Evolutionary conservation across 2,888 invertebrate genomes (phyloP), one percentile per base, ranked within the genome.

Genomic region (Plagiodera versicolora): DNA sequence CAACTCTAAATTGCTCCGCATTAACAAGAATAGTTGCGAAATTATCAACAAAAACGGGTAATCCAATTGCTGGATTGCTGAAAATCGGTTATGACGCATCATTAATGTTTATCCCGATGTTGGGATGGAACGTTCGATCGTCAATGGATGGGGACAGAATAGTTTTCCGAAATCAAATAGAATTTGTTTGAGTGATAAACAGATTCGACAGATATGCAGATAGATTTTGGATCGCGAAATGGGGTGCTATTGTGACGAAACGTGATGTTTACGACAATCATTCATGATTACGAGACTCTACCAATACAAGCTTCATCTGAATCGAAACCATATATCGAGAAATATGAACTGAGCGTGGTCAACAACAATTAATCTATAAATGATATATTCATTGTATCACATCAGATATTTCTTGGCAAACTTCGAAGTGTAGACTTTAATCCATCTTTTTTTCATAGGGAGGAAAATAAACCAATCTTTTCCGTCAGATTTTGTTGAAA

Each of bases 71-170:
- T 14, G 24, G 30, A 49, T 56, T 54, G 30, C 48, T 58, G 47
- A 44, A 56, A 57, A 61, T 61, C 56, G 30, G 55, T 58, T 56
- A 57, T 59, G 48, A 50, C 39, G 54, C 53, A 30, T 64, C 61
- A 55, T 48, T 56, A 58, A 53, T 60, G 63, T 58, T 56, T 55
- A 58, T 60, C 48, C 57, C 50, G 51, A 58, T 58, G 51, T 47
- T 39, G n/a, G 39, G 14, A n/a, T 39, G 39, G n/a, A 39, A 11
- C n/a, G n/a, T 39, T 14, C 39, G 11, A 39, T 39, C 39, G 11
- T 39, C 14, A 39, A 39, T 39, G 39, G 14, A 39, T 39, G 39
- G 14, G 14, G 39, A 14, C 39, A 39, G 39, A 39, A 39, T 39
- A 39, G 39, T 39, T 39, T 45, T 19, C 50, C 1, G 57, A 30